Evolutionary conservation across 2,113 vertebrate genomes (phyloP), one percentile per base, ranked within the genome.

Genomic region (Neogobius melanostomus): DNA sequence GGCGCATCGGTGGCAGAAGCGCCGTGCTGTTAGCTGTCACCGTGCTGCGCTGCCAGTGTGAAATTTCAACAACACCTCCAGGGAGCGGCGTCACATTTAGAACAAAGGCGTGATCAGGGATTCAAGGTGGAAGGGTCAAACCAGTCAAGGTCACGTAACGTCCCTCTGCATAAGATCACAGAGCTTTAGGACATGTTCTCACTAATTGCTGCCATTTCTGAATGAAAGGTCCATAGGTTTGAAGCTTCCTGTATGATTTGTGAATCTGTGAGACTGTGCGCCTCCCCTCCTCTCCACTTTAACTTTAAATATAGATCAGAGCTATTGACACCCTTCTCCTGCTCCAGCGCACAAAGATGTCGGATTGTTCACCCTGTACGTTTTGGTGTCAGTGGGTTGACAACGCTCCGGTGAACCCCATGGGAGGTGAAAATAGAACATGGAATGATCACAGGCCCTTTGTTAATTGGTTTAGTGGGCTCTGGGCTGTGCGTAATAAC

Each of bases 381-480:
- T 61, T 44, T 45, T 44, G 14, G 36, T 61, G 36, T 61, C 36
- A 61, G 59, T 61, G 42, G 59, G 59, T 44, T 61, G 59, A 61
- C 42, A 8, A 44, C 14, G 12, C 59, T 61, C 59, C 44, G 36
- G 59, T 3, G 28, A 28, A 28, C 28, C 28, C 28, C 28, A 61
- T 42, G 42, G 44, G 59, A 61, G 36, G 5, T 14, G 8, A 60
- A 60, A 60, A 60, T 43, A 60, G 57, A 60, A 43, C 36, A 3
- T 3, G 12, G 28, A 60, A 12, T 28, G 17, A 56, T 28, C 10
- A 28, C 7, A 56, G 21, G 11, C 6, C 1, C 11, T 11, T 11
- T 6, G 28, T 59, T 36, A 42, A 12, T 59, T 59, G 8, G 56
- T 42, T 36, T 59, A 3, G 6, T 11, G 4, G 53, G 17, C 21